A percentile compares a stretch with the other conserved stretches of the same genome.
Evolutionary conservation across 2,113 vertebrate genomes (phyloP).

Genomic region (Siniperca chuatsi): DNA sequence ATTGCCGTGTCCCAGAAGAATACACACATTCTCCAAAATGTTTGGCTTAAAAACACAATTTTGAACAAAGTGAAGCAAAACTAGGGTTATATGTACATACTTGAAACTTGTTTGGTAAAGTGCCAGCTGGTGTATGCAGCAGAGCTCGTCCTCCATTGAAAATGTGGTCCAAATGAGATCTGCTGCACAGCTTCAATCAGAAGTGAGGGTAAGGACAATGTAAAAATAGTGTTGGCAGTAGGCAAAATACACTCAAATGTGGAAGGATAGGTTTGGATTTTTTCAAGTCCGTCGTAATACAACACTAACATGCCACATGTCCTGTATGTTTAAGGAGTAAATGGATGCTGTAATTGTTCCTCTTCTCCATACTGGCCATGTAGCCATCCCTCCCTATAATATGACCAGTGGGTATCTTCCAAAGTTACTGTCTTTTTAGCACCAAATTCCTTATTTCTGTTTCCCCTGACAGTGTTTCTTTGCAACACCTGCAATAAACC

Average conservation of each 20-base stretch:
- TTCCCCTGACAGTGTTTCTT: neutral
- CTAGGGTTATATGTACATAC: slow-evolving; percentile 26
- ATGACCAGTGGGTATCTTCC: too few species aligned
- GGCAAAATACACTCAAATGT: slow-evolving; percentile 10
- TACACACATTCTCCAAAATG: slow-evolving; percentile 41
- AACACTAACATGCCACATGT: neutral
- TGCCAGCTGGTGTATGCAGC: slow-evolving; percentile 34
- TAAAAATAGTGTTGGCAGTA: slow-evolving; percentile 13
- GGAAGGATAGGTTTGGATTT: slow-evolving; percentile 10
- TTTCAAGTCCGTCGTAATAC: neutral
- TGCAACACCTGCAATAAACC: neutral
- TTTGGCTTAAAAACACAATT: slow-evolving; percentile 48
- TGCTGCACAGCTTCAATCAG: slow-evolving; percentile 19
- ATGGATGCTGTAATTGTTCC: neutral
- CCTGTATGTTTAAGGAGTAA: neutral
- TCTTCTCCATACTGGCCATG: neutral
- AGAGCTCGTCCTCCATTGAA: slow-evolving; percentile 24
- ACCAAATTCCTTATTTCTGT: neutral
- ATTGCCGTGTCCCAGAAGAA: slow-evolving; percentile 36
- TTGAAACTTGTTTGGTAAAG: slow-evolving; percentile 36
- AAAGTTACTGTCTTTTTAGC: neutral
- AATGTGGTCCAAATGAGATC: slow-evolving; percentile 40
- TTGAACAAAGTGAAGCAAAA: slow-evolving; percentile 47
- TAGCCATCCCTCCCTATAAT: neutral
- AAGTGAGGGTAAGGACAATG: neutral